phyloP scores from a whole-genome alignment of 37 sponge, comb jelly and placozoan species.

The Dysidea cf. avara region DNA sequence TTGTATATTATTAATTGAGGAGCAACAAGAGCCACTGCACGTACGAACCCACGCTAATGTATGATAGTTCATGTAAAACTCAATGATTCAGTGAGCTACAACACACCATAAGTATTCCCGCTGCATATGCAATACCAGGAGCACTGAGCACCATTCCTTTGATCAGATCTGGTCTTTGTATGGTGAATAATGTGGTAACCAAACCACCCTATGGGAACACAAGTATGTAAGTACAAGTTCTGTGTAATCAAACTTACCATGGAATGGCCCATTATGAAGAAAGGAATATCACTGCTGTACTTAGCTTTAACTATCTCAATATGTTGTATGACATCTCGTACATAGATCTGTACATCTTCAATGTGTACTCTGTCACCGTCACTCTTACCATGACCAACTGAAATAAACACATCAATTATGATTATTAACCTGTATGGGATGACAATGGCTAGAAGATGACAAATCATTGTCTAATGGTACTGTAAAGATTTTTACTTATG shows the following conservation, averaged over 20 bases:
- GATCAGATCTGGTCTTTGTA: constrained; percentile 34
- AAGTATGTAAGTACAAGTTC: not conserved
- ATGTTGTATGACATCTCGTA: constrained; percentile 43
- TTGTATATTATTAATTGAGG: no score
- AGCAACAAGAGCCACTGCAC: no score
- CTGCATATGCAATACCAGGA: constrained; percentile 27
- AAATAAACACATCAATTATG: no score
- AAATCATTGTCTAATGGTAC: no score
- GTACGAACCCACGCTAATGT: no score
- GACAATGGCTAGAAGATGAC: no score
- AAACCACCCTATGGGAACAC: constrained; percentile 53
- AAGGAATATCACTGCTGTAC: constrained; percentile 44
- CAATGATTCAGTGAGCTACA: not conserved
- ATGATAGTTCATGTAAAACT: no score
- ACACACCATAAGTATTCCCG: not conserved
- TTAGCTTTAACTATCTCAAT: constrained; percentile 21
- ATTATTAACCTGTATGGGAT: no score
- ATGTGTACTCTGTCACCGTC: constrained; percentile 57
- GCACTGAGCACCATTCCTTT: constrained; percentile 48
- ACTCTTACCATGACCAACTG: constrained; percentile 81
- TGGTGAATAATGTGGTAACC: constrained; percentile 26
- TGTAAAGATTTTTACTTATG: no score
- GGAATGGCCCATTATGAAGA: constrained; percentile 75
- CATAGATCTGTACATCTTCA: constrained; percentile 37
- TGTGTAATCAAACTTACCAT: constrained; percentile 48